phyloP scores from a whole-genome alignment of 2,797 vertebrate genomes.

The Brachyalestes nurse region DNA sequence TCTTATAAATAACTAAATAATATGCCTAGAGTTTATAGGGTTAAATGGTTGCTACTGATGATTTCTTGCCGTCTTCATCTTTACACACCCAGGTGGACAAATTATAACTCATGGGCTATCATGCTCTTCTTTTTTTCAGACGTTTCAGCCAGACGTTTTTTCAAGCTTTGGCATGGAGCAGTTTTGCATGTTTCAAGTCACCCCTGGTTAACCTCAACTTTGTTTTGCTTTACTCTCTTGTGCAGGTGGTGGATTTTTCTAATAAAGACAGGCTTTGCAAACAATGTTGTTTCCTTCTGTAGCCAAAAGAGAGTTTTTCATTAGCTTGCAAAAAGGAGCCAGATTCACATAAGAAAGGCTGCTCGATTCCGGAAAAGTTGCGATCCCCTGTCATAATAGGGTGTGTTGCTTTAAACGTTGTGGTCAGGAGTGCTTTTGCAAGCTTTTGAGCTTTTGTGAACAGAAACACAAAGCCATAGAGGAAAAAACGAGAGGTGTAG shows the following conservation, averaged over 20 bases:
- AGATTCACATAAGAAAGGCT: slow-evolving; percentile 42
- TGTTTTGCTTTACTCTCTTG: slow-evolving; percentile 47
- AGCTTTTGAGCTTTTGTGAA: slow-evolving; percentile 34
- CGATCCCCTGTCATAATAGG: slow-evolving; percentile 38
- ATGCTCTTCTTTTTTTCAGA: not conserved
- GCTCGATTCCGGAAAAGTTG: slow-evolving; percentile 39
- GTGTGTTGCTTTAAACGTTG: slow-evolving; percentile 44
- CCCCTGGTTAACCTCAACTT: slow-evolving; percentile 54
- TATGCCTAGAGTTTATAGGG: not conserved
- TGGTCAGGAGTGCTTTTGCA: slow-evolving; percentile 32
- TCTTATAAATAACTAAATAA: not conserved
- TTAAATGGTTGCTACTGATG: not conserved
- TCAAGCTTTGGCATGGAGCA: slow-evolving; percentile 43
- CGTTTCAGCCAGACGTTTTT: not conserved
- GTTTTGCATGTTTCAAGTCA: slow-evolving; percentile 52
- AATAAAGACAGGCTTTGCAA: slow-evolving; percentile 55
- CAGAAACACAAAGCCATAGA: slow-evolving; percentile 2
- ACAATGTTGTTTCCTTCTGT: slow-evolving; percentile 54
- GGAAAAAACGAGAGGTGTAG: not conserved
- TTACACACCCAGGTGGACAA: slow-evolving; percentile 28
- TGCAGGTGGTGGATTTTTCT: slow-evolving; percentile 52
- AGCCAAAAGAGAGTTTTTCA: slow-evolving; percentile 52
- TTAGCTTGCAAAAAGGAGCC: slow-evolving; percentile 49
- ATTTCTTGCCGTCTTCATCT: slow-evolving; percentile 21
- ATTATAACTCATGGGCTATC: not conserved